Evolutionary conservation across 2,888 invertebrate species (phyloP).

Genomic region (Volucella zonaria): DNA sequence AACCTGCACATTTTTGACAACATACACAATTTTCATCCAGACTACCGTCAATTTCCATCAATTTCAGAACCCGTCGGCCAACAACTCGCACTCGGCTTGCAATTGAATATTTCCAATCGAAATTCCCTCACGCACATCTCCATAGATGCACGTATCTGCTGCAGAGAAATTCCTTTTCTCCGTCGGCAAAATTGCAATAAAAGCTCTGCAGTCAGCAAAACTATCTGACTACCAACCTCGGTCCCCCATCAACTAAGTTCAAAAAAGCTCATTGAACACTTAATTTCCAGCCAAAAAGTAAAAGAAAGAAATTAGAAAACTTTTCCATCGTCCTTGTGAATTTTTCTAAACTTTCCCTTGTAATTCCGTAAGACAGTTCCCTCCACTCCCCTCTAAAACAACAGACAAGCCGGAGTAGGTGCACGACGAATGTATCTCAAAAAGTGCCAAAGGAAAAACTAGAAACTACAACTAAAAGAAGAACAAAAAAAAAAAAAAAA

Average conservation of each 20-base stretch:
- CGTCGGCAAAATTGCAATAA: slow-evolving; percentile 50
- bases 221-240: slow-evolving; percentile 14
- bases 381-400: slow-evolving; percentile 20
- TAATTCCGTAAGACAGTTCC: slow-evolving; percentile 51
- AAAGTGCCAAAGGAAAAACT: slow-evolving; percentile 6
- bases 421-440: neutral
- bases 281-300: slow-evolving; percentile 17
- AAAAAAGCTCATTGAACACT: slow-evolving; percentile 64
- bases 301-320: neutral
- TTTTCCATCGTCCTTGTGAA: slow-evolving; percentile 12
- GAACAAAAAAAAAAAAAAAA: slow-evolving; percentile 21
- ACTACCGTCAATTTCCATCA: neutral
- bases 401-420: slow-evolving; percentile 35
- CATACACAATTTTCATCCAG: no score
- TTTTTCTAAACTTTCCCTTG: slow-evolving; percentile 56
- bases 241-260: neutral
- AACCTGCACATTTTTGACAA: no score
- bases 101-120: slow-evolving; percentile 38
- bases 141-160: neutral
- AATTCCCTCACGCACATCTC: neutral
- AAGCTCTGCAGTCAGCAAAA: slow-evolving; percentile 50
- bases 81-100: neutral
- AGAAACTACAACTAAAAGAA: slow-evolving; percentile 13
- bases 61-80: slow-evolving; percentile 18
- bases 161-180: slow-evolving; percentile 41